Evolutionary conservation across 1,140 invertebrate genomes (phyloP).

Genomic region (Drosophila teissieri): DNA sequence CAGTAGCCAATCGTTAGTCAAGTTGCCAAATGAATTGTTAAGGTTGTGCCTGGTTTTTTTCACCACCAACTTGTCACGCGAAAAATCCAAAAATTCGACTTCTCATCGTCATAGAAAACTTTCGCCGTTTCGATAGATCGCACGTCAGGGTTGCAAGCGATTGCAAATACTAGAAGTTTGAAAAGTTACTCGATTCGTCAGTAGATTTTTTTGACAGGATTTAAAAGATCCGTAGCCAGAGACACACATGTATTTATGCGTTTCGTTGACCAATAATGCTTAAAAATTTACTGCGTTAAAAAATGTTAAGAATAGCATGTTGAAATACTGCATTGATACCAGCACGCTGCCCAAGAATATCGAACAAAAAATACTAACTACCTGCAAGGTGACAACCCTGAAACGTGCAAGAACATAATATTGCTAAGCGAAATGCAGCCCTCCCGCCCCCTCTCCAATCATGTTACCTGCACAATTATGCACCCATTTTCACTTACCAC

Average conservation of each 20-base stretch:
- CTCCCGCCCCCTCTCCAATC: slow-evolving; percentile 1
- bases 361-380: not conserved
- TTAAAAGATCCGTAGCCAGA: not conserved
- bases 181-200: slow-evolving; percentile 19
- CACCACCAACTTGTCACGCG: slow-evolving; percentile 79
- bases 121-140: slow-evolving; percentile 73
- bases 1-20: slow-evolving; percentile 45
- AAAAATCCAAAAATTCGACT: slow-evolving; percentile 79
- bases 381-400: slow-evolving; percentile 2
- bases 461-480: slow-evolving; percentile 18
- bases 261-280: not conserved
- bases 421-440: slow-evolving; percentile 40
- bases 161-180: slow-evolving; percentile 13
- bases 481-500: slow-evolving; percentile 39
- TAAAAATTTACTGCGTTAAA: not conserved
- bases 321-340: not conserved
- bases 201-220: too few species aligned
- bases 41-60: slow-evolving; percentile 58
- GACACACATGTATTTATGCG: not conserved
- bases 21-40: slow-evolving; percentile 52
- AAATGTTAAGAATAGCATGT: not conserved
- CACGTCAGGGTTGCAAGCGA: slow-evolving; percentile 39
- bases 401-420: slow-evolving; percentile 54
- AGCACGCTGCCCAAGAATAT: not conserved
- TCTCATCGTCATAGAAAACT: slow-evolving; percentile 80